phyloP scores from a whole-genome alignment of 2,113 vertebrate species.

The Lonchura striata region DNA sequence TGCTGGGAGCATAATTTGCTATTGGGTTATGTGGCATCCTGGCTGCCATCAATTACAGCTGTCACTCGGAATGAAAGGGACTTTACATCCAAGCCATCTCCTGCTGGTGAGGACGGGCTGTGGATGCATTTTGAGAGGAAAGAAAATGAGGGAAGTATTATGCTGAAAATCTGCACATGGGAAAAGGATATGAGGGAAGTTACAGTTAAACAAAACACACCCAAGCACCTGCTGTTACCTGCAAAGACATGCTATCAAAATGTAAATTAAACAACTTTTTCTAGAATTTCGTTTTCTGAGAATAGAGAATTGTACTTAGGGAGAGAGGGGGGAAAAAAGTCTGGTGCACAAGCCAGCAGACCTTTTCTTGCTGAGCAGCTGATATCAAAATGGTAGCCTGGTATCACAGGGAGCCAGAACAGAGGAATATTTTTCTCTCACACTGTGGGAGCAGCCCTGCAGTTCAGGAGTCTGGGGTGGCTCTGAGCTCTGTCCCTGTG shows the following conservation, averaged over 20 bases:
- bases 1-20: background rate
- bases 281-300: background rate
- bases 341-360: background rate
- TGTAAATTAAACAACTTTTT: background rate
- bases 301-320: background rate
- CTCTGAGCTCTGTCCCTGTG: background rate
- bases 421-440: background rate
- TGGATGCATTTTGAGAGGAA: background rate
- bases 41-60: background rate
- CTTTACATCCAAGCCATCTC: background rate
- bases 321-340: background rate
- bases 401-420: background rate
- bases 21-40: background rate
- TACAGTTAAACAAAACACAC: background rate
- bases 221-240: background rate
- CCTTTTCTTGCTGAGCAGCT: background rate
- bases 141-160: background rate
- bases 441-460: background rate
- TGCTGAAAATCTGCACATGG: background rate
- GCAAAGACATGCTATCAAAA: background rate
- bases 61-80: background rate
- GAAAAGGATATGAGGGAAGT: background rate
- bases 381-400: background rate
- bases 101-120: background rate
- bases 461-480: background rate